A percentile compares a stretch with the other conserved stretches of the same genome.
phyloP scores from a whole-genome alignment of 2,888 invertebrate species.

The Gibbula magus region DNA sequence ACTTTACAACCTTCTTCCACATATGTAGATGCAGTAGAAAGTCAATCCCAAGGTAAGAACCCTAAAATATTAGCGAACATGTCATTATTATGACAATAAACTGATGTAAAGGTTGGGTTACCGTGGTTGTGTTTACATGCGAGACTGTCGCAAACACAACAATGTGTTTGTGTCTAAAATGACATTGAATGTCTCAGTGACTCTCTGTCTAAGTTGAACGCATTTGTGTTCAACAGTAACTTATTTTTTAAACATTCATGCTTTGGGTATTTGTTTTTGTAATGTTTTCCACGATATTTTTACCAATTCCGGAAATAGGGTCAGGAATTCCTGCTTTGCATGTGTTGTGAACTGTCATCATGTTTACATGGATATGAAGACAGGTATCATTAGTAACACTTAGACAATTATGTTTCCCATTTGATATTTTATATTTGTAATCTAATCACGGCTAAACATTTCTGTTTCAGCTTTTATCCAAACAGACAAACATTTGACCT shows the following conservation, averaged over 20 bases:
- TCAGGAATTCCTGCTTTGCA: too few relatives aligned
- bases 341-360: too few relatives aligned
- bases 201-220: too few relatives aligned
- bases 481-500: constrained; percentile 82
- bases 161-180: constrained; percentile 13
- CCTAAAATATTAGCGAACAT: not conserved
- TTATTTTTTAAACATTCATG: too few relatives aligned
- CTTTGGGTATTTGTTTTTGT: too few relatives aligned
- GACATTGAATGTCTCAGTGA: constrained; percentile 1
- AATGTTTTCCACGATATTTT: too few relatives aligned
- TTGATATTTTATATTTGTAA: too few relatives aligned
- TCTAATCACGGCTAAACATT: constrained; percentile 32
- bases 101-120: not conserved
- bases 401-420: too few relatives aligned
- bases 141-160: constrained; percentile 19
- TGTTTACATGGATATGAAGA: too few relatives aligned
- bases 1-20: constrained; percentile 67
- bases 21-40: constrained; percentile 71
- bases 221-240: too few relatives aligned
- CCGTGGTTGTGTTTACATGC: constrained; percentile 16
- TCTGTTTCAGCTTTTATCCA: constrained; percentile 82
- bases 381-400: too few relatives aligned
- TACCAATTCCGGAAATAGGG: too few relatives aligned
- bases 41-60: constrained; percentile 73
- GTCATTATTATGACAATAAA: not conserved